phyloP scores from a whole-genome alignment of 2,113 vertebrate genomes.

The Lophius piscatorius region DNA sequence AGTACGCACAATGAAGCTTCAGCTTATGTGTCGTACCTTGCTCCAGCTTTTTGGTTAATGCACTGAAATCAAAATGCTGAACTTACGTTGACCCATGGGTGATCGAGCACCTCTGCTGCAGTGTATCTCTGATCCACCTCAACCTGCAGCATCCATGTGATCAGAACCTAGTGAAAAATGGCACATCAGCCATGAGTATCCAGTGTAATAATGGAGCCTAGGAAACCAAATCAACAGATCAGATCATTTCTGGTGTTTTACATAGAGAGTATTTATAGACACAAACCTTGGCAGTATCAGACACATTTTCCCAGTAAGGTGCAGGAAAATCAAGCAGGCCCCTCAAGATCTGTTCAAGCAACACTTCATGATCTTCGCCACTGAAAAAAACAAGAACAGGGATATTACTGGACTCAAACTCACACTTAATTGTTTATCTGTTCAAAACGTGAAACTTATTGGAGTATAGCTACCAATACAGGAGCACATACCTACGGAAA shows the following conservation, averaged over 20 bases:
- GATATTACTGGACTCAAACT: too few relatives aligned
- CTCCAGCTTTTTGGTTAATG: neutral
- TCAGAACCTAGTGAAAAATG: constrained; percentile 84
- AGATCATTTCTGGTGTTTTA: constrained; percentile 7
- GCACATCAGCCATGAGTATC: neutral
- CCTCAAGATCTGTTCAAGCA: constrained; percentile 94
- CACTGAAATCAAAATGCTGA: constrained; percentile 4
- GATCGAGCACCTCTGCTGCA: constrained; percentile 91
- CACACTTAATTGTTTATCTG: too few relatives aligned
- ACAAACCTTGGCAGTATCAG: constrained; percentile 91
- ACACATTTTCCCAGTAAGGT: constrained; percentile 94
- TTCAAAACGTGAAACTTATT: too few relatives aligned
- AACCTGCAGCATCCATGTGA: constrained; percentile 93
- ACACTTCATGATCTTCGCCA: constrained; percentile 90
- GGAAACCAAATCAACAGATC: constrained; percentile 7
- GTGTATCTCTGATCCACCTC: constrained; percentile 91
- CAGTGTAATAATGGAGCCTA: neutral
- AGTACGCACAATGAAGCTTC: constrained; percentile 6
- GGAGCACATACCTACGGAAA: constrained; percentile 88
- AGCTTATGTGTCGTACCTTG: neutral
- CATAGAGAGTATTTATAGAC: neutral
- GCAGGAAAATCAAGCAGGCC: constrained; percentile 92
- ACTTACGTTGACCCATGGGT: constrained; percentile 98
- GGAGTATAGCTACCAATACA: too few relatives aligned
- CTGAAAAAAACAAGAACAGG: too few relatives aligned